Conservation (phyloP, 2,113 vertebrate genomes). For the Ochotona princeps region DNA sequence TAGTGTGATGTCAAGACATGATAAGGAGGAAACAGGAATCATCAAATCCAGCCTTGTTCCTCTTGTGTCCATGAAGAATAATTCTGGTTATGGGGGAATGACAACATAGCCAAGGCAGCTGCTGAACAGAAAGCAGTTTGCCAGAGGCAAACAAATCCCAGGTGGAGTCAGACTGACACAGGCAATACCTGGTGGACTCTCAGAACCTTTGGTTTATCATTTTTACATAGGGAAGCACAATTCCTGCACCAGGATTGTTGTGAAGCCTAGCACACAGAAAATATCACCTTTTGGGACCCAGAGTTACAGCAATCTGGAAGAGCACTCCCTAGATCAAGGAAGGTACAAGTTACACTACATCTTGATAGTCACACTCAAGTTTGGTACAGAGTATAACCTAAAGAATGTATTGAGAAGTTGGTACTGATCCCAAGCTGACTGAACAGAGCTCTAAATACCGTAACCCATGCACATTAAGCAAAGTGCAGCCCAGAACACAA, state of each 20-base stretch:
- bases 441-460: neutral
- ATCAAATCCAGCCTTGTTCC: too few species aligned
- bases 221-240: constrained; percentile 27
- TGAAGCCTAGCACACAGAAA: neutral
- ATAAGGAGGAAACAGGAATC: neutral
- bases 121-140: neutral
- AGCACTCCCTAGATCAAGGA: neutral
- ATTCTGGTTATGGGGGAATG: neutral
- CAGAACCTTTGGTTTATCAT: neutral
- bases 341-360: neutral
- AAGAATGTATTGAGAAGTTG: neutral
- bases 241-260: neutral
- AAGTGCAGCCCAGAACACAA: neutral
- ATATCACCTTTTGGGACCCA: neutral
- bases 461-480: neutral
- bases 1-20: neutral
- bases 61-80: neutral
- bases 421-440: neutral
- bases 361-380: neutral
- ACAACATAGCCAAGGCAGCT: neutral
- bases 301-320: neutral
- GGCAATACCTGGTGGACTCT: neutral
- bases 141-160: neutral
- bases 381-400: neutral
- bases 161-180: neutral